Evolutionary conservation across 53 echinoderm and acorn worm species (phyloP), one percentile per base, ranked within the genome.

Genomic region (Holothuria leucospilota): DNA sequence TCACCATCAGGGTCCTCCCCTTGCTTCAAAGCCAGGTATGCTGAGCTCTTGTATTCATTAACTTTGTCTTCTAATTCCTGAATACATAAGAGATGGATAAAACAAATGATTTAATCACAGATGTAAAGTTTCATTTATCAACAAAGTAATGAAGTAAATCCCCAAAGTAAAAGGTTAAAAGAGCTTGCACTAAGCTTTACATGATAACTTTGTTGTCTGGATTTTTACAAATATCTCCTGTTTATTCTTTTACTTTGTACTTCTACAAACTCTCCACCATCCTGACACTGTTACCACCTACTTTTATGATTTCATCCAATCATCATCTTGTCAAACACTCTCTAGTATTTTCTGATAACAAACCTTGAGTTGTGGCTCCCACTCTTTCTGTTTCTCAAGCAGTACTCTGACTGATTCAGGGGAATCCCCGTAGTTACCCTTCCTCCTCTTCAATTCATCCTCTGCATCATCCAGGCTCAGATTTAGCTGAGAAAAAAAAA

Each of bases 11-110:
- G 92, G 62, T 88, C 81, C 16, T 91, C 94, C n/a, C 85, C 92
- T 52, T 90, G 74, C 69, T 90, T 87, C 68, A 99, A 80, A 12
- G 89, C 87, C 64, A 90, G 59, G 86, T 90, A 90, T 20, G 99
- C 99, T 18, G 95, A 90, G 79, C 94, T 95, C 46, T 93, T 63
- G 89, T 87, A 99, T 20, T 92, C 90, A 51, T 99, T 90, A 52
- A 90, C 86, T 46, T 92, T 72, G 42, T 94, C 89, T 49, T 91
- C 93, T 59, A 99, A 24, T 15, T 92, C 92, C 99, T 99, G 88
- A 21, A 75, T 68, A 49, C 7, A 27, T 34, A 41, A 63, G 8
- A 39, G 30, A 64, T 18, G 6, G 66, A 84, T 23, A 4, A 7
- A 34, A 71, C 13, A 71, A n/a, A 29, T 46, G 46, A 46, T 46